Conservation (phyloP, 2,113 vertebrate species). For the Cairina moschata region DNA sequence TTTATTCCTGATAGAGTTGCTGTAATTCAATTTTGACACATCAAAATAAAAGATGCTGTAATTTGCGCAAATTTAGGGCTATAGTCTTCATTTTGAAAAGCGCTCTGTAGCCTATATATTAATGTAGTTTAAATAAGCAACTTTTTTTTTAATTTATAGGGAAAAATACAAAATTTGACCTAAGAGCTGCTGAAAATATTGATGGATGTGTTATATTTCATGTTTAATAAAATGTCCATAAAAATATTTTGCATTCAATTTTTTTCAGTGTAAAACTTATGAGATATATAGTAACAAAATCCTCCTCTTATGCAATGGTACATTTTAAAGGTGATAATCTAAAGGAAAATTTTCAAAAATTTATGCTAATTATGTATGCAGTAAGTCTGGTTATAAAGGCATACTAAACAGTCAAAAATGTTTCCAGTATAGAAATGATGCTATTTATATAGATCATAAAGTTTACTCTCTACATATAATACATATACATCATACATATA, state of each 20-base stretch:
- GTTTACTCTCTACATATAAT: background rate
- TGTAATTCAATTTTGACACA: constrained; percentile 26
- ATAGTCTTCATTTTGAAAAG: constrained; percentile 23
- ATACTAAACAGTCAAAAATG: background rate
- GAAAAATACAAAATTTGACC: constrained; percentile 28
- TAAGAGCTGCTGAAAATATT: constrained; percentile 18
- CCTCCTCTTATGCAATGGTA: background rate
- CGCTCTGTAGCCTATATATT: background rate
- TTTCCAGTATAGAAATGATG: background rate
- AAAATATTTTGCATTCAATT: constrained; percentile 28
- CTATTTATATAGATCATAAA: background rate
- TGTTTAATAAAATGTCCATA: constrained; percentile 48
- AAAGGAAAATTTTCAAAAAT: background rate
- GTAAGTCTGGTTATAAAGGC: constrained; percentile 37
- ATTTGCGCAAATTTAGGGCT: constrained; percentile 29
- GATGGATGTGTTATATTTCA: constrained; percentile 44
- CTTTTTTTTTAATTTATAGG: constrained; percentile 61
- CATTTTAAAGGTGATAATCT: background rate
- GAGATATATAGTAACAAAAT: background rate
- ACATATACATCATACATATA: background rate
- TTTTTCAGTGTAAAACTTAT: constrained; percentile 30
- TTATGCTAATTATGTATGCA: constrained; percentile 13
- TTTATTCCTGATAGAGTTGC: background rate
- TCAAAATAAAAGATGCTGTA: constrained; percentile 33
- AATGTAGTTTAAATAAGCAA: constrained; percentile 37